phyloP scores from a whole-genome alignment of 2,888 invertebrate species.

The Erebia epiphron region DNA sequence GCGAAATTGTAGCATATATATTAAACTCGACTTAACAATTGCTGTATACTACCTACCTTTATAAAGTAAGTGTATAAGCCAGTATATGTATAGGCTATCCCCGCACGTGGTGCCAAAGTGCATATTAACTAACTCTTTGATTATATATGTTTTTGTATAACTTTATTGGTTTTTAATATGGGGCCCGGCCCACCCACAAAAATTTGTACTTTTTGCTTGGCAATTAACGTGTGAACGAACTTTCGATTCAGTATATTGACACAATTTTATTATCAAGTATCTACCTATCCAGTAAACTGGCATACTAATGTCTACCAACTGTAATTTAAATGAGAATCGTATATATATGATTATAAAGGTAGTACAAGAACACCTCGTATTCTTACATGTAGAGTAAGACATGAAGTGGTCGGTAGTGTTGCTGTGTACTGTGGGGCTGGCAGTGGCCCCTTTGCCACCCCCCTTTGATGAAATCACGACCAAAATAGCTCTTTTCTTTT shows the following conservation, averaged over 20 bases:
- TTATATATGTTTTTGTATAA: no score
- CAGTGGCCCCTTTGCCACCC: neutral
- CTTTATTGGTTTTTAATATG: no score
- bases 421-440: neutral
- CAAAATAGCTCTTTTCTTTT: neutral
- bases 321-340: neutral
- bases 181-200: no score
- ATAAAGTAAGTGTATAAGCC: no score
- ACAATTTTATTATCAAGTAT: conserved; percentile 7
- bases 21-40: no score
- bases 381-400: neutral
- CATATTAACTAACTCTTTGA: no score
- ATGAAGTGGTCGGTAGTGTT: conserved; percentile 1
- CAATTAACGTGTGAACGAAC: neutral
- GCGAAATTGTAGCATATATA: no score
- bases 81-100: no score
- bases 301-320: neutral
- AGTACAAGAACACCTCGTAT: neutral
- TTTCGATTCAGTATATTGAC: neutral
- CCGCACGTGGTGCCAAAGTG: no score
- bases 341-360: conserved; percentile 2
- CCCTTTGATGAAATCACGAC: neutral
- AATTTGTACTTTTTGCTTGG: no score
- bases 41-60: no score
- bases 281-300: neutral